Evolutionary conservation across 1,140 invertebrate species (phyloP), one percentile per base, ranked within the genome.

Genomic region (Vanessa tameamea): DNA sequence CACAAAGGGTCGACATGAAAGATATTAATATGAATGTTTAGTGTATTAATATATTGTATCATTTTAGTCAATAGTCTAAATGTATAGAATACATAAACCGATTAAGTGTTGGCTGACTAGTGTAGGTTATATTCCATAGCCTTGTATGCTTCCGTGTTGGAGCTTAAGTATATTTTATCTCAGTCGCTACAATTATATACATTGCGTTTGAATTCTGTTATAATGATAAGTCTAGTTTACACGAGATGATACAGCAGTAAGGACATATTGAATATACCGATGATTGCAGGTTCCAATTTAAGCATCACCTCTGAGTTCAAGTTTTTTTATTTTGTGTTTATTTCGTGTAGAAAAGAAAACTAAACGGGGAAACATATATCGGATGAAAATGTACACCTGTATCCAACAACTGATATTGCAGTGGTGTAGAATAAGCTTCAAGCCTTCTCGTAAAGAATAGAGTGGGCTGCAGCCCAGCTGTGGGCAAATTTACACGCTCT

Each of bases 1-100:
- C 75, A 72, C 76, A 77, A 78, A 67, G 69, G 69, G 64, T 76
- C 53, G 47, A 59, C 63, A 64, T 53, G 47, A 50, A n/a, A 64
- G 23, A 15, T n/a, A 64, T 64, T 31, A 23, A 16, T 66, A 31
- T 48, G 47, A 26, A 66, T 51, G 51, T 66, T 65, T 50, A 26
- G 13, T 16, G 53, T 37, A 26, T 26, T 61, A n/a, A 61, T 61
- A 61, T 37, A n/a, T 6, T 61, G 7, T 6, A 11, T 12, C 8
- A 61, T 11, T 6, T 61, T 59, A 31, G 1, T 61, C 14, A 61
- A 37, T n/a, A 13, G 1, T 20, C 53, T 20, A 26, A 57, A 26
- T 26, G 20, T 57, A 70, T 53, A 70, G 15, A 50, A 50, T 50
- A 63, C 65, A 23, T 73, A 73, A 73, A 59, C 72, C 48, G 72